Percentiles rank a stretch among this genome's conserved stretches.
phyloP scores from a whole-genome alignment of 2,113 vertebrate genomes.

The Boulengeromyrus knoepffleri region DNA sequence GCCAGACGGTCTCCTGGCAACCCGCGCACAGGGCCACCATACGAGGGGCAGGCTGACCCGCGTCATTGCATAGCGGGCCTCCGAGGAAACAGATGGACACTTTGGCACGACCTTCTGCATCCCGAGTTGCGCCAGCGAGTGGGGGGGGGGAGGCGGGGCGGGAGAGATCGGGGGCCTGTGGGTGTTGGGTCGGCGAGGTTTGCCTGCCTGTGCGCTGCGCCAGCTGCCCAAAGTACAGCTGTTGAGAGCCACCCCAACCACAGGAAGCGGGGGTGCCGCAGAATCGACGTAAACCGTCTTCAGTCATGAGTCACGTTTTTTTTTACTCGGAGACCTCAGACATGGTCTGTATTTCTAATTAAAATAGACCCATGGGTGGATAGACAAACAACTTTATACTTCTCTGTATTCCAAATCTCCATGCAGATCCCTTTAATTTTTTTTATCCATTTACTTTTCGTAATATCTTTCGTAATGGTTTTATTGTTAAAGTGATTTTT shows the following conservation, averaged over 20 bases:
- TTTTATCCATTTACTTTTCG: neutral
- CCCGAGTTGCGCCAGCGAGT: neutral
- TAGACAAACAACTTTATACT: neutral
- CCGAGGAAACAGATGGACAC: constrained; percentile 15
- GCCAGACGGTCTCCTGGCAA: neutral
- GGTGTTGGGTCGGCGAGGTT: constrained; percentile 32
- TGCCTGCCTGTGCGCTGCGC: constrained; percentile 28
- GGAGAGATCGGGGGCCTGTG: constrained; percentile 22
- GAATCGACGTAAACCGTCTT: neutral
- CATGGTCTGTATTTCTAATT: neutral
- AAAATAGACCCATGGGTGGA: neutral
- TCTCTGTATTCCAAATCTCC: neutral
- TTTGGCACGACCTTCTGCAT: constrained; percentile 2
- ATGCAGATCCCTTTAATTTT: neutral
- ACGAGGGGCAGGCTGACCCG: neutral
- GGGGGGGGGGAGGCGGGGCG: neutral
- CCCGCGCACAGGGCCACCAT: neutral
- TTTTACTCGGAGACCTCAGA: neutral
- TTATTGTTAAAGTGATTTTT: neutral
- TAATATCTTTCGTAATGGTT: neutral
- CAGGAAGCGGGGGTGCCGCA: neutral
- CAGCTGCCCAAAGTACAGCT: constrained; percentile 24
- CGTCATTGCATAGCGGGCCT: neutral
- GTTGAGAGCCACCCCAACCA: neutral
- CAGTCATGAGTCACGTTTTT: neutral